A percentile compares a stretch with the other conserved stretches of the same genome.
These are phyloP conservation scores for Volucella bombylans DNA, from an alignment of 2,888 invertebrate species.

Conservation along the genomic window DNA sequence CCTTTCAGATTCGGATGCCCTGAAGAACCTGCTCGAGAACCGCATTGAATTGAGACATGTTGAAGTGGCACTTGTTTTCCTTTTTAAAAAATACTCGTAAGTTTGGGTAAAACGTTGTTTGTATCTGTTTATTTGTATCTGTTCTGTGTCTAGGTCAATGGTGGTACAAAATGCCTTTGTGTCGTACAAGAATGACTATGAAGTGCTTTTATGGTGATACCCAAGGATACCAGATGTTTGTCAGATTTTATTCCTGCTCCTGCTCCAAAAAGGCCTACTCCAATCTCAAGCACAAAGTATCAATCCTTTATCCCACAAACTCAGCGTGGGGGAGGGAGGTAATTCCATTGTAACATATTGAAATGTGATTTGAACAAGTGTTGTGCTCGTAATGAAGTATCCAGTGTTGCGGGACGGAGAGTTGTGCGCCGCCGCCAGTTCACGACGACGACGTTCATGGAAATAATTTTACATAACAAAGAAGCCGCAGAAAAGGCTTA, in stretches of 20 bases:
- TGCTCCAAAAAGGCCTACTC: constrained; percentile 45
- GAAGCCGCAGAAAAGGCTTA: constrained; percentile 61
- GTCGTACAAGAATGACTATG: constrained; percentile 46
- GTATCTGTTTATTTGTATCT: background rate
- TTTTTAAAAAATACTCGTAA: background rate
- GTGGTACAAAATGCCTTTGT: constrained; percentile 60
- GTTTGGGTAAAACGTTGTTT: background rate
- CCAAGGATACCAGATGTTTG: constrained; percentile 50
- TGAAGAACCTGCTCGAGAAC: no score
- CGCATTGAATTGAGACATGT: constrained; percentile 42
- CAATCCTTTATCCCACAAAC: constrained; percentile 47
- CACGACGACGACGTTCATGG: background rate
- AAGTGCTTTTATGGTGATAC: constrained; percentile 59
- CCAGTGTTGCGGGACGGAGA: background rate
- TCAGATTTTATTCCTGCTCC: constrained; percentile 58
- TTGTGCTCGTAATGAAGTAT: constrained; percentile 22
- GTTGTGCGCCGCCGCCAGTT: background rate
- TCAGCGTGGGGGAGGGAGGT: constrained; percentile 41
- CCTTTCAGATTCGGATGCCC: constrained; percentile 17
- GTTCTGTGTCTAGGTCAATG: constrained; percentile 50
- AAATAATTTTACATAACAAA: constrained; percentile 52
- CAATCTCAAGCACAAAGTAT: constrained; percentile 48
- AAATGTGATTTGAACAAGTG: constrained; percentile 65
- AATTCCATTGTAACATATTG: constrained; percentile 62
- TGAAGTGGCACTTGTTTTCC: constrained; percentile 27